Base-by-base conservation (phyloP, 2,113 vertebrate species). In the Chelonoidis abingdonii region DNA sequence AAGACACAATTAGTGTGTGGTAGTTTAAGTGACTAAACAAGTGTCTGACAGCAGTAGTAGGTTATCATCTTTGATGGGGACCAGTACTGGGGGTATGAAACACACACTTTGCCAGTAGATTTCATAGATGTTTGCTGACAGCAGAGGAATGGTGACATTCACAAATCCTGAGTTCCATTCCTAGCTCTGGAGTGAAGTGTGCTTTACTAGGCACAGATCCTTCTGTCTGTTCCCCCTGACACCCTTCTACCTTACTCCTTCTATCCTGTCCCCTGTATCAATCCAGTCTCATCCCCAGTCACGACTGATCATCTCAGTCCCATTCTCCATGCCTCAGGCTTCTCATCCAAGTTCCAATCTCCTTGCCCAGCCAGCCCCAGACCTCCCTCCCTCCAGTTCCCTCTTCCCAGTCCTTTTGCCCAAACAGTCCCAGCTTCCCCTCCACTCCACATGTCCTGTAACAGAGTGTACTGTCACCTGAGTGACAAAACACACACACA, bases 161-260 rank as follows among this genome's bases (percentile, higher is more conserved):
- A 21, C 8, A 17, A 72, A 75, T 16, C 12, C 5, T 75, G 93
- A 53, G 19, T 10, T 75, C 27, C 2, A 14, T 21, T 21, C 38
- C 76, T 80, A 13, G 10, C 4, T 4, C 3, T 2, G 1, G 1
- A 31, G 8, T 5, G 4, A 2, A 2, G 41, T 88, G 52, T 12
- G 11, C 92, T n/a, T 89, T 56, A 35, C 84, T 69, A 69, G 35
- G 35, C 65, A 69, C 6, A n/a, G 35, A n/a, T 19, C 35, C 35
- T 69, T 21, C 35, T 38, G 35, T 69, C 35, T 69, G 35, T 69
- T 38, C 65, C 35, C 65, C 65, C 19, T 5, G 8, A 69, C 17
- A 19, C 3, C 17, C 65, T 69, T 21, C 65, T 69, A 35, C 17
- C 65, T 69, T 69, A 69, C 4, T 9, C 35, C 65, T n/a, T 69